A percentile compares a stretch with the other conserved stretches of the same genome.
These are phyloP conservation scores for Drepana falcataria DNA, from an alignment of 2,888 invertebrate genomes.

Conservation along the genomic window DNA sequence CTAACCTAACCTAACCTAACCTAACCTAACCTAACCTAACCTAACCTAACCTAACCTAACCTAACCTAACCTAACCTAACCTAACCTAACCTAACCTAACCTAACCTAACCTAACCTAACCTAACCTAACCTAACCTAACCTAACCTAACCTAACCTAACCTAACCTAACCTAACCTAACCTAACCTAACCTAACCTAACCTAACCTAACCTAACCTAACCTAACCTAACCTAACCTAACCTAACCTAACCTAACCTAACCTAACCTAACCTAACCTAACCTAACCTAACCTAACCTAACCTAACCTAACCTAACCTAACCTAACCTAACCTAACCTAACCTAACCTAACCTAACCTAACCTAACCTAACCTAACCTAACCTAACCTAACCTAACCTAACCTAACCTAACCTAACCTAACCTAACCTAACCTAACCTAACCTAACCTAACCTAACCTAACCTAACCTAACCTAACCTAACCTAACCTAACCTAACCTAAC, in stretches of 20 bases:
- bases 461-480: constrained; percentile 13
- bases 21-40: constrained; percentile 11
- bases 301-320: constrained; percentile 16
- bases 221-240: constrained; percentile 19
- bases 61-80: constrained; percentile 22
- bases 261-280: constrained; percentile 15
- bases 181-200: constrained; percentile 20
- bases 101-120: constrained; percentile 22
- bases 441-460: constrained; percentile 21
- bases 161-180: constrained; percentile 22
- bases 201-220: constrained; percentile 20
- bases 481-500: constrained; percentile 15
- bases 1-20: constrained; percentile 9
- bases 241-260: constrained; percentile 15
- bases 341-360: constrained; percentile 17
- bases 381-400: constrained; percentile 13
- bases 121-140: constrained; percentile 14
- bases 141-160: constrained; percentile 20
- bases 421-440: constrained; percentile 11
- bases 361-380: constrained; percentile 15
- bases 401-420: constrained; percentile 12
- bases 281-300: constrained; percentile 17
- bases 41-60: constrained; percentile 12
- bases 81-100: constrained; percentile 14
- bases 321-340: constrained; percentile 12